Base-by-base conservation (phyloP, 92 coral and sea anemone genomes). In the Anthopleura xanthogrammica region DNA sequence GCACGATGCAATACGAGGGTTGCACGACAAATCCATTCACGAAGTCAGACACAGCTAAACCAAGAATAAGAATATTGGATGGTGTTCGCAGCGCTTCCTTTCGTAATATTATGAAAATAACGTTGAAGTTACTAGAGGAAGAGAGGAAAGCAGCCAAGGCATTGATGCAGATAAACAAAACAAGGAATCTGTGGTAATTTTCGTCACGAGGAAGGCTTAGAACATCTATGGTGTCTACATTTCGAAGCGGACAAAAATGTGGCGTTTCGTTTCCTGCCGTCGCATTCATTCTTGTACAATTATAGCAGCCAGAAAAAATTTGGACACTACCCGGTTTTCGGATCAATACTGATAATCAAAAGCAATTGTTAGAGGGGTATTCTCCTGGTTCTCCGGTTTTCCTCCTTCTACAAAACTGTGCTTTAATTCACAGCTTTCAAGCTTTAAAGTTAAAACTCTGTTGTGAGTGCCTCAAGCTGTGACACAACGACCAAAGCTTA, bases 21-120 rank as follows among this genome's bases (percentile, higher is more conserved):
- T 81, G 50, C 9, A 46, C 5, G 50, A 5, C 3, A 2, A 50
- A 1, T 2, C 77, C 84, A 9, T 48, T 76, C 16, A 48, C 29
- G 20, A 81, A 52, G 52, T 81, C 84, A 11, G 84, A 81, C 3
- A 70, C 20, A 9, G 84, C 84, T 52, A 81, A 81, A 24, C 77
- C 84, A n/a, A 81, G 43, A 41, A 81, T 70, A 0, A 81, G 74
- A 16, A 68, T 20, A 62, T 81, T 81, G 20, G 84, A 46, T 10
- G 84, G 84, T 9, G 77, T 50, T 46, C 52, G 84, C 5, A 81
- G 60, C 3, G 84, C n/a, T n/a, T 40, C 7, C 20, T 76, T 80
- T 50, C 40, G 19, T 22, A 42, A n/a, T 43, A 80, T 80, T 42
- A 62, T 80, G 60, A 65, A 80, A 20, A 64, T 80, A 64, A 66